Base-by-base conservation (phyloP, 1,140 invertebrate genomes). In the Lordiphosa clarofinis region DNA sequence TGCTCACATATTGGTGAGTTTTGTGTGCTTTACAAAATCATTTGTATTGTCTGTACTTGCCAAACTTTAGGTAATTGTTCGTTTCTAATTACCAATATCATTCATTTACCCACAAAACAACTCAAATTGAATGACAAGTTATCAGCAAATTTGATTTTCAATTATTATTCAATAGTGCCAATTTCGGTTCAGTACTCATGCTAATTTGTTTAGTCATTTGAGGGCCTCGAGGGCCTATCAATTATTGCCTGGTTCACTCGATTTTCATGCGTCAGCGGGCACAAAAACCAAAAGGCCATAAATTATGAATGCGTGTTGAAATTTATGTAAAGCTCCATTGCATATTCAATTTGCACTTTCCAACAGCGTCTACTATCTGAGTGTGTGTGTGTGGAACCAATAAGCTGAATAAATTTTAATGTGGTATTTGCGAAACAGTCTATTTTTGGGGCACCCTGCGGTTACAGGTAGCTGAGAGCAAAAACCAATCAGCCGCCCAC, bases 261-360 rank as follows among this genome's bases (percentile, higher is more conserved):
- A 53, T 42, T 73, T 52, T 40, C 24, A 49, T 49, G 44, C 35
- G 49, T 56, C 71, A 56, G 53, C 40, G 40, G 42, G 13, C 15
- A 38, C 52, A 28, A 9, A 53, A 36, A 36, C 13, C 38, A 68
- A 36, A 36, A 35, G 13, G 33, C 1, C 63, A 49, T 62, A 62
- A 73, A 76, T 57, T 58, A 49, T 52, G 42, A 37, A 62, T 67
- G 47, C 37, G 38, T 11, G 38, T 10, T 57, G 53, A 40, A 63
- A 58, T 78, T 56, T 50, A 61, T 55, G 36, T 37, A 63, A 74
- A 38, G 36, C 47, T 60, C 19, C 38, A 21, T 55, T 65, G 72
- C 59, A 60, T 66, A 62, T 61, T 62, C 56, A 74, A 74, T 66
- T 65, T 37, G 28, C 19, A 53, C 42, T 60, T 38, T 28, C 36